Evolutionary conservation across 2,888 invertebrate genomes (phyloP).

Genomic region (Drosophila engyochracea): DNA sequence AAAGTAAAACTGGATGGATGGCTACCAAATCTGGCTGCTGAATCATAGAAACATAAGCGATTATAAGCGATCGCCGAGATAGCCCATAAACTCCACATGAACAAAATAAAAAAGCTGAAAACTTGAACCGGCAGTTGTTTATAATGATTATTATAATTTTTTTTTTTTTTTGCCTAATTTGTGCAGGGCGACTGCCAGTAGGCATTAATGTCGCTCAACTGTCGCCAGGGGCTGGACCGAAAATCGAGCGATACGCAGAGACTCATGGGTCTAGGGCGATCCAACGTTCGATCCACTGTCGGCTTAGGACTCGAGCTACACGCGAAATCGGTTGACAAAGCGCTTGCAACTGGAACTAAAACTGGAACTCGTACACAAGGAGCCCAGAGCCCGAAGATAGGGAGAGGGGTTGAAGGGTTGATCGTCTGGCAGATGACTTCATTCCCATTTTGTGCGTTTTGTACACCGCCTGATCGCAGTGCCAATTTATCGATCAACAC

Average conservation of each 20-base stretch:
- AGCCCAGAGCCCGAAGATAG: neutral
- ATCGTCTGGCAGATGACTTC: constrained; percentile 69
- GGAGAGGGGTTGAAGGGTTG: constrained; percentile 7
- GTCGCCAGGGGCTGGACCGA: constrained; percentile 54
- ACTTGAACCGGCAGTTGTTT: constrained; percentile 50
- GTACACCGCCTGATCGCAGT: constrained; percentile 48
- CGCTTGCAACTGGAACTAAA: constrained; percentile 60
- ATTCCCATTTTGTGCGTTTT: constrained; percentile 75
- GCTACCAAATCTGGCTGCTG: constrained; percentile 74
- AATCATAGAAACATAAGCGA: constrained; percentile 78
- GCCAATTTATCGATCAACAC: constrained; percentile 82
- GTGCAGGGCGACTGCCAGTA: constrained; percentile 75
- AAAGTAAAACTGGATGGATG: constrained; percentile 66
- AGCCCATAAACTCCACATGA: constrained; percentile 56
- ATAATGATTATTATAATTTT: constrained; percentile 11
- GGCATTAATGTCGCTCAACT: constrained; percentile 80
- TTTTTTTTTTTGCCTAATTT: constrained; percentile 60
- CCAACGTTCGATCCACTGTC: constrained; percentile 58
- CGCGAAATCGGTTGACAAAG: constrained; percentile 77
- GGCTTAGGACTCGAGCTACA: constrained; percentile 73
- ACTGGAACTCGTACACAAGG: constrained; percentile 25
- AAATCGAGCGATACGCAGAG: constrained; percentile 28
- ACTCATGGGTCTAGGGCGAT: constrained; percentile 65
- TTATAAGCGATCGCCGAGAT: constrained; percentile 70
- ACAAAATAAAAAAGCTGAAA: constrained; percentile 32